These are phyloP conservation scores for Damaliscus lunatus DNA, from an alignment of 2,113 vertebrate species.

Conservation along the genomic window DNA sequence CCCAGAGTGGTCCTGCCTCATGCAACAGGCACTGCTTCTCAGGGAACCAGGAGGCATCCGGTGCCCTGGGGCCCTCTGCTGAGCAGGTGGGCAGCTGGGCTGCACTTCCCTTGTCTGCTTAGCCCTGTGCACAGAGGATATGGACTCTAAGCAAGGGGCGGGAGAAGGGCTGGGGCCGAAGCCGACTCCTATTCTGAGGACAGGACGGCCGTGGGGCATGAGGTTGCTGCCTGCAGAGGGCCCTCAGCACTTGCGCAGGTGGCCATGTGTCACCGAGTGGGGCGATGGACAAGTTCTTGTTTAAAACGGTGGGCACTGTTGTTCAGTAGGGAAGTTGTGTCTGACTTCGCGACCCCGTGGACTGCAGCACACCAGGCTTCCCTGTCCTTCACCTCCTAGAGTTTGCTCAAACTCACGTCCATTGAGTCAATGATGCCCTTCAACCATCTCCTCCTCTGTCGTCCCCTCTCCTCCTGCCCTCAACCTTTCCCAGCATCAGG, in stretches of 20 bases:
- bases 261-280: not conserved
- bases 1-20: not conserved
- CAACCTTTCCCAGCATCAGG: not conserved
- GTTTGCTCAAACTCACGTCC: not conserved
- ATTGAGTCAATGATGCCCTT: not conserved
- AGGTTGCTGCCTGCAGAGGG: not conserved
- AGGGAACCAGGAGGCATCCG: accelerated
- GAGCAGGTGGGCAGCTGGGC: not conserved
- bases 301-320: not conserved
- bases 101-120: not conserved
- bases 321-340: not conserved
- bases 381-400: not conserved
- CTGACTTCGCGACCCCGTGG: not conserved
- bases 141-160: not conserved
- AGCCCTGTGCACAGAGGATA: not conserved
- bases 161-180: not conserved
- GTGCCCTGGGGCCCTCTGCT: not conserved
- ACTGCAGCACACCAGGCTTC: not conserved
- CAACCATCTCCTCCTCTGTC: not conserved
- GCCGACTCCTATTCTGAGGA: not conserved
- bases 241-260: not conserved
- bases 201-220: not conserved
- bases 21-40: not conserved
- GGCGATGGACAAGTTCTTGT: not conserved
- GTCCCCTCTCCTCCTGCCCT: not conserved